phyloP scores from a whole-genome alignment of 2,888 invertebrate species.

The Nowickia ferox region DNA sequence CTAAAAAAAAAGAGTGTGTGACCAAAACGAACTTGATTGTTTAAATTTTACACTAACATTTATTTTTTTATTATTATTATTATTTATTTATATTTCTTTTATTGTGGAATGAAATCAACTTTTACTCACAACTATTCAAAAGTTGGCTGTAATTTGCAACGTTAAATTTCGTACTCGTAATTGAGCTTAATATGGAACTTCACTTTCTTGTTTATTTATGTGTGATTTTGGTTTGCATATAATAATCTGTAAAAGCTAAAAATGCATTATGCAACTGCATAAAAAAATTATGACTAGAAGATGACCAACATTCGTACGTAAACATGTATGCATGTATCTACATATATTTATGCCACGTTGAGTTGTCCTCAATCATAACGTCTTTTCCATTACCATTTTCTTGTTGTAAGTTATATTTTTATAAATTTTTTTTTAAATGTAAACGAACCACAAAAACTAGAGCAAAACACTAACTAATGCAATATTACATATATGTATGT shows the following conservation, averaged over 20 bases:
- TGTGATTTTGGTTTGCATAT: background rate
- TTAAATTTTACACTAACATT: too few relatives aligned
- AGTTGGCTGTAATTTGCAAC: too few relatives aligned
- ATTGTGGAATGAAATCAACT: too few relatives aligned
- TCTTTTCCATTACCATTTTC: constrained; percentile 5
- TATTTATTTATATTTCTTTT: too few relatives aligned
- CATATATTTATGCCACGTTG: constrained; percentile 19
- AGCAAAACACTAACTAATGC: constrained; percentile 48
- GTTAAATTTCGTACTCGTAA: too few relatives aligned
- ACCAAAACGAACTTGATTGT: too few relatives aligned
- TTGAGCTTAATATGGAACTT: too few relatives aligned
- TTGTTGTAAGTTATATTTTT: constrained; percentile 8
- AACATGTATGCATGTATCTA: too few relatives aligned
- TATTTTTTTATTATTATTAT: too few relatives aligned
- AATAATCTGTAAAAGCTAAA: background rate
- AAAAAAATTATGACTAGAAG: background rate
- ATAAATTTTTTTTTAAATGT: constrained; percentile 30
- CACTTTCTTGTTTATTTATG: too few relatives aligned
- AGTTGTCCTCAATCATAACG: constrained; percentile 17
- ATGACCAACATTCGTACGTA: background rate
- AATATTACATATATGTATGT: background rate
- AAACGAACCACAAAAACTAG: constrained; percentile 60
- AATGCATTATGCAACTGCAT: background rate
- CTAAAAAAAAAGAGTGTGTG: too few relatives aligned
- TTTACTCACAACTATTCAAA: too few relatives aligned